A percentile compares a stretch with the other conserved stretches of the same genome.
Conservation (phyloP, 2,797 vertebrate species). For the Cryptoprocta ferox region DNA sequence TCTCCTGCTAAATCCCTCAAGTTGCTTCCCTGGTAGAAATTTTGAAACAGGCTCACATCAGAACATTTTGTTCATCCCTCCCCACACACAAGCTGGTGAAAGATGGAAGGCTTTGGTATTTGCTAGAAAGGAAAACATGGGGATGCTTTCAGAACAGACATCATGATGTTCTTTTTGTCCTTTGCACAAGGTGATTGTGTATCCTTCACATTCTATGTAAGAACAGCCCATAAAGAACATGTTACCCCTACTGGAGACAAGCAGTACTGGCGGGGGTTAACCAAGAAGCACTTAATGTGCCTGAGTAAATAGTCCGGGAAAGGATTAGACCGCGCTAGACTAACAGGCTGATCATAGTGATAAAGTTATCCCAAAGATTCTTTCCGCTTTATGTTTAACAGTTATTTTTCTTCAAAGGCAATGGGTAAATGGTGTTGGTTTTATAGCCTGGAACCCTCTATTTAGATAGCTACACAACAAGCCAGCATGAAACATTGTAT, state of each 20-base stretch:
- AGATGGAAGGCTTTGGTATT: constrained; percentile 31
- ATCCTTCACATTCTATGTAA: background rate
- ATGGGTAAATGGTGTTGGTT: constrained; percentile 12
- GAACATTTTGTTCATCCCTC: constrained; percentile 70
- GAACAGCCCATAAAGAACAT: background rate
- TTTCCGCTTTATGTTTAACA: background rate
- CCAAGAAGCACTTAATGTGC: background rate
- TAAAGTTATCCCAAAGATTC: constrained; percentile 41
- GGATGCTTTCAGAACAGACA: background rate
- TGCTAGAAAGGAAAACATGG: constrained; percentile 26
- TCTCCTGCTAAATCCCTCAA: constrained; percentile 10
- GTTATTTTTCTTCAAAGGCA: constrained; percentile 61
- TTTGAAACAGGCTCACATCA: constrained; percentile 65
- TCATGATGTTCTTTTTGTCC: background rate
- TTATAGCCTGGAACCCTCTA: background rate
- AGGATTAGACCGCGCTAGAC: background rate
- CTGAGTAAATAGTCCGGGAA: background rate
- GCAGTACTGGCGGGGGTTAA: background rate
- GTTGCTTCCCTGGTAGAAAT: constrained; percentile 60
- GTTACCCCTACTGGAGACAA: background rate
- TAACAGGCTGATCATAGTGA: background rate
- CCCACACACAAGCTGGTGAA: background rate
- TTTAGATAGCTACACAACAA: background rate
- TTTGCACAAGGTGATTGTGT: background rate
- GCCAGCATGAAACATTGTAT: background rate